Conservation (phyloP, 2,113 vertebrate species). For the Misgurnus anguillicaudatus region DNA sequence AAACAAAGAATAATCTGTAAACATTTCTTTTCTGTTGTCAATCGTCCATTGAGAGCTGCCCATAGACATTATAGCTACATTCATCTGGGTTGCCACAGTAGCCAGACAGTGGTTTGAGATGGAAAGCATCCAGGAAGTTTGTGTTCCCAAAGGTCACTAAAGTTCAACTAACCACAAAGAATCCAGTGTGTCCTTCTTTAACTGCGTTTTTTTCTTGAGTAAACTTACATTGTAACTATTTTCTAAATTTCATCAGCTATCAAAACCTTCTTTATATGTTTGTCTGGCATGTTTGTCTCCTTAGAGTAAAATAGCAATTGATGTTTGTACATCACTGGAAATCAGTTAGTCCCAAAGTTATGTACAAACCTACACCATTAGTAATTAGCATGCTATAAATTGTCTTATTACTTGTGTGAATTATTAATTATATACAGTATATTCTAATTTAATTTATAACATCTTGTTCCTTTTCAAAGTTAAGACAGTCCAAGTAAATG, state of each 20-base stretch:
- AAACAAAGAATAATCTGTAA: no score
- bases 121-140: constrained; percentile 31
- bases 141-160: constrained; percentile 26
- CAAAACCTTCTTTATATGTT: not conserved
- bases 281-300: no score
- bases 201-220: not conserved
- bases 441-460: not conserved
- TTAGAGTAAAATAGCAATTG: no score
- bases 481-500: not conserved
- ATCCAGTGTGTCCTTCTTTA: not conserved
- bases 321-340: no score
- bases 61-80: constrained; percentile 12
- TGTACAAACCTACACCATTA: no score
- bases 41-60: constrained; percentile 14
- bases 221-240: constrained; percentile 17
- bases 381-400: no score
- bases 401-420: no score
- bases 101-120: constrained; percentile 19
- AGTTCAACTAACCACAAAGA: constrained; percentile 40
- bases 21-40: constrained; percentile 8
- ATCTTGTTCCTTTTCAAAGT: constrained; percentile 1
- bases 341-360: no score
- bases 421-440: not conserved
- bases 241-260: not conserved
- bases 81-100: constrained; percentile 24